Evolutionary conservation across 1,140 invertebrate species (phyloP), one percentile per base, ranked within the genome.

Genomic region (Oryctes rhinoceros): DNA sequence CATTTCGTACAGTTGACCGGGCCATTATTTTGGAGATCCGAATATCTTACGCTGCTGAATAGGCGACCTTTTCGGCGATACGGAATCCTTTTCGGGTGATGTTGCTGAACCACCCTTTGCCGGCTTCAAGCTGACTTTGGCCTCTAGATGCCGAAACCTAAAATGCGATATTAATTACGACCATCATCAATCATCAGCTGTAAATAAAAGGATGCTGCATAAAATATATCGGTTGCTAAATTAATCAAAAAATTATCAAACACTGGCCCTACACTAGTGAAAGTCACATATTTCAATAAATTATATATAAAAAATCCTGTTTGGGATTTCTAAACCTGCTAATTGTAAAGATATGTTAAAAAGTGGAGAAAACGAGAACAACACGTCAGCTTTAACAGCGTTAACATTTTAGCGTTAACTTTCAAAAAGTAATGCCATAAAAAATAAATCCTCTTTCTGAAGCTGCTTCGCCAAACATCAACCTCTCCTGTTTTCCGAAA

Each of bases 1-100:
- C 9, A 7, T 44, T 44, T 44, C 9, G 1, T 59, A 18, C n/a
- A 59, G 53, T 7, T 7, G 24, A 30, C 24, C 24, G 24, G 24
- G 24, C 24, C 53, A 59, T 71, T 71, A 76, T 76, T 76, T 76
- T 15, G 75, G 37, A 24, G 75, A 76, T 30, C 37, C 75, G 15
- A 37, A 76, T 20, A 47, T n/a, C 47, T 76, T 76, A 10, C 75
- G 75, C 47, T 44, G 75, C 37, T 47, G 75, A 49, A 76, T 71
- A 37, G 89, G 89, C 3, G 89, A 89, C 78, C 85, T 83, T 62
- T 88, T 88, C 1, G 87, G 87, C 15, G 89, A 89, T 53, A 83
- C 85, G 62, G 82, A 86, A 9, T 85, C 80, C 78, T 89, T 89
- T 78, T 92, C 91, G 2, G 93, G 90, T 10, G 90, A 91, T n/a